Conservation (phyloP, 2,888 invertebrate species). For the Empis stercorea region DNA sequence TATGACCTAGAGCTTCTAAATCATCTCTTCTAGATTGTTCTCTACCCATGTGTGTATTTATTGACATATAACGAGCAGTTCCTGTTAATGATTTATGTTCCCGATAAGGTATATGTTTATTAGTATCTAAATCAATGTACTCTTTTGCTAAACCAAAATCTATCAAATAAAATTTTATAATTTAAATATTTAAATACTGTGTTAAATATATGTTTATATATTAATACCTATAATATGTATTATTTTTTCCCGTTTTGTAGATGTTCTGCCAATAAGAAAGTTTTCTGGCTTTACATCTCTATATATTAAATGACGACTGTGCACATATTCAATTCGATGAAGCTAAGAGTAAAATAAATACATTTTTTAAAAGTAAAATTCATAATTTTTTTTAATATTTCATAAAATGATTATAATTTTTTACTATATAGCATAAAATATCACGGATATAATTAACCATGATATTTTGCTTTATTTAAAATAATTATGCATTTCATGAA, state of each 20-base stretch:
- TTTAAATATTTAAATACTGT: too few species aligned
- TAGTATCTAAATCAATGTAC: slow-evolving; percentile 99
- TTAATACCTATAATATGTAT: slow-evolving; percentile 89
- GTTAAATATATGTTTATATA: background rate
- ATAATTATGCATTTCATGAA: too few species aligned
- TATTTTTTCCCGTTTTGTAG: slow-evolving; percentile 94
- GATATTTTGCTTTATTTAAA: too few species aligned
- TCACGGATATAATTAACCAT: too few species aligned
- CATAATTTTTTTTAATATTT: background rate
- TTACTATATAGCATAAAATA: too few species aligned
- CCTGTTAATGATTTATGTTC: slow-evolving; percentile 99
- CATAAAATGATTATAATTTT: background rate
- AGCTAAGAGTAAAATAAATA: slow-evolving; percentile 49
- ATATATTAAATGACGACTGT: slow-evolving; percentile 97
- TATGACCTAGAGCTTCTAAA: slow-evolving; percentile 98
- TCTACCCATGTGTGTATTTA: slow-evolving; percentile 99
- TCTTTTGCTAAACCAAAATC: slow-evolving; percentile 99
- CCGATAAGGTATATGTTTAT: slow-evolving; percentile 99
- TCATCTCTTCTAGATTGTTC: slow-evolving; percentile 99
- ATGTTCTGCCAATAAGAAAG: slow-evolving; percentile 96
- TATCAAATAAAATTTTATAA: slow-evolving; percentile 31
- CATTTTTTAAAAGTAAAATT: background rate
- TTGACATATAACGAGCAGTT: slow-evolving; percentile 99
- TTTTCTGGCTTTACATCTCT: slow-evolving; percentile 99
- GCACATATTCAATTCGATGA: slow-evolving; percentile 98